Evolutionary conservation across 1,140 invertebrate genomes (phyloP), one percentile per base, ranked within the genome.

Genomic region (Drosophila ambigua): DNA sequence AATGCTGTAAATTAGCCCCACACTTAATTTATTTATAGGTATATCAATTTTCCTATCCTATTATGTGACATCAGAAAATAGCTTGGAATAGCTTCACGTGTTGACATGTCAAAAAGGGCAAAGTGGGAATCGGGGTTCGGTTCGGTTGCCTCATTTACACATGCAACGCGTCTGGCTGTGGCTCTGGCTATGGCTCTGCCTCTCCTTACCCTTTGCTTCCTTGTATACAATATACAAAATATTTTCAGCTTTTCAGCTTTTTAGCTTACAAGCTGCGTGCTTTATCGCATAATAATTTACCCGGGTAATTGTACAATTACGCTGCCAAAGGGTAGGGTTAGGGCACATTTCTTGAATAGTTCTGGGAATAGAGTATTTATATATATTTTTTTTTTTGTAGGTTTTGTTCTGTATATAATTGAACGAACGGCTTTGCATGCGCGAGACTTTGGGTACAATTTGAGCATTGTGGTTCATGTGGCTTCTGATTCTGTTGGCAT

Each of bases 251-350:
- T 79, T 61, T 74, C 20, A 24, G 23, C 23, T 24, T 24, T 24
- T 24, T 69, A 65, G 61, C 59, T 68, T 73, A 78, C 76, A 66
- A 64, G 76, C 75, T 88, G 83, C 83, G 75, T 88, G 83, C 72
- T 77, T 77, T 88, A 87, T 87, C 83, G 83, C 79, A 88, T 88
- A 88, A 87, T 83, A 87, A 87, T 79, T 87, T 87, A 75, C 59
- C 76, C 13, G 60, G 67, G 75, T 87, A 87, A 87, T 87, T 87
- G 83, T 87, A 88, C 82, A 87, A 87, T 87, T 88, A 88, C 66
- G 51, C 28, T 39, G 35, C 6, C 5, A 7, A 28, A 28, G 26
- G 26, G 6, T 28, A 28, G 7, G 26, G 5, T 6, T 28, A 28
- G 35, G 4, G 35, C 11, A 63, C 66, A 64, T 62, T 63, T 73